A percentile compares a stretch with the other conserved stretches of the same genome.
Evolutionary conservation across 2,888 invertebrate genomes (phyloP).

Genomic region (Imbricaverruca yamaguchii): DNA sequence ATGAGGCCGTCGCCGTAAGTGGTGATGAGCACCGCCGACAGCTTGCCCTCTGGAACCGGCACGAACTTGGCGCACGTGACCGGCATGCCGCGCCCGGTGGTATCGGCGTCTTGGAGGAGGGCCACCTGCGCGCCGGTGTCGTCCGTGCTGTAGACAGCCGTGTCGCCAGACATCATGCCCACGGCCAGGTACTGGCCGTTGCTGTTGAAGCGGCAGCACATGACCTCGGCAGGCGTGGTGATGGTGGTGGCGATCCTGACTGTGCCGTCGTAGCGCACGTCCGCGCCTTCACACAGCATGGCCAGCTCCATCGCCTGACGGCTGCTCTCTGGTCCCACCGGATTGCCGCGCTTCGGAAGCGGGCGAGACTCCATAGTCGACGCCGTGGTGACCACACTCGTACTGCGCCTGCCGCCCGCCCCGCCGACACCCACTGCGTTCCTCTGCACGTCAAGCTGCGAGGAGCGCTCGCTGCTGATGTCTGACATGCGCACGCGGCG

Average conservation of each 20-base stretch:
- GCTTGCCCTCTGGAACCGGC: constrained; percentile 1
- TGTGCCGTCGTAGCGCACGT: neutral
- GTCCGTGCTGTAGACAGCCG: neutral
- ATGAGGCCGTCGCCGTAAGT: constrained; percentile 48
- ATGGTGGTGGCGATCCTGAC: neutral
- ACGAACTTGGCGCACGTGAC: constrained; percentile 15
- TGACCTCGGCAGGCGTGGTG: neutral
- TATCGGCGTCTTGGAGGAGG: neutral
- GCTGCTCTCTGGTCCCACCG: neutral
- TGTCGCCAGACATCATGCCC: neutral
- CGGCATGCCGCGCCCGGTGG: neutral
- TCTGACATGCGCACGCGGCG: neutral
- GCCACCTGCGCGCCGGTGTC: neutral
- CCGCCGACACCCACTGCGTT: neutral
- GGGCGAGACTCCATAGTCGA: neutral
- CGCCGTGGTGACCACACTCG: neutral
- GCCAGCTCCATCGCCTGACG: neutral
- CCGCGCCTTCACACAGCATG: neutral
- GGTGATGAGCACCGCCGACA: neutral
- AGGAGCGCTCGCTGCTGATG: neutral
- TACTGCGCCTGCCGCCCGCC: neutral
- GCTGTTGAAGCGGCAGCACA: constrained; percentile 7
- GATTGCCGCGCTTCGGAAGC: neutral
- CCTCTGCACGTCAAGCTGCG: neutral
- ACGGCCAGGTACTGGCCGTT: neutral